Base-by-base conservation (phyloP, 2,113 vertebrate species). In the Galbula dea region DNA sequence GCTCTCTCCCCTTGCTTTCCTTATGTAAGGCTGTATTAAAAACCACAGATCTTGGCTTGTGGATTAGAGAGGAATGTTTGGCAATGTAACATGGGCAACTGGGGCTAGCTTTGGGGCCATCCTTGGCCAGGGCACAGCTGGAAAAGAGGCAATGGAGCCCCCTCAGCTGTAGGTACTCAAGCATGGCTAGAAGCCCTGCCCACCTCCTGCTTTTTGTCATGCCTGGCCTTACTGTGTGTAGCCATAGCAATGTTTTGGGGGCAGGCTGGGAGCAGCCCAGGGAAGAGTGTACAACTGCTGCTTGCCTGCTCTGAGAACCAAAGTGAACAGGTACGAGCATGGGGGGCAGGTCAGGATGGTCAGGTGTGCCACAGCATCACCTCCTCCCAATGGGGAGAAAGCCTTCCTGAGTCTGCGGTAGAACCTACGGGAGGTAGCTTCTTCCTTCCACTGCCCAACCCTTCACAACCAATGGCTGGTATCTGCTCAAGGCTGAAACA, bases 11-110 rank as follows among this genome's bases (percentile, higher is more conserved):
- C 66, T 94, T 89, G 67, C 74, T 92, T 75, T 36, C 12, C 22
- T 83, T 88, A 54, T 34, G 59, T 63, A 73, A 66, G 48, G 24
- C 37, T 86, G 45, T 89, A 94, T 71, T 93, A 39, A 88, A 94
- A 76, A 72, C n/a, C n/a, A 1, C 68, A 93, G 71, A 17, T 18
- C 22, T 37, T 74, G 86, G 74, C 52, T 71, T 58, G 36, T 54
- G 26, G 22, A 68, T 88, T 36, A 36, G 41, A 68, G 45, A 45
- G 55, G 58, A 81, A 48, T 4, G 34, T 77, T 68, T 83, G 51
- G 32, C 15, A 5, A 4, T 9, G 15, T 21, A 39, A 49, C 36
- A 49, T 32, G 41, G 72, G 21, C 32, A 54, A 57, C 0, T 36
- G 4, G 22, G 49, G 20, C 15, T 15, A 52, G 45, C 2, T 1